Base-by-base conservation (phyloP, 1,140 invertebrate genomes). In the Achroia grisella region DNA sequence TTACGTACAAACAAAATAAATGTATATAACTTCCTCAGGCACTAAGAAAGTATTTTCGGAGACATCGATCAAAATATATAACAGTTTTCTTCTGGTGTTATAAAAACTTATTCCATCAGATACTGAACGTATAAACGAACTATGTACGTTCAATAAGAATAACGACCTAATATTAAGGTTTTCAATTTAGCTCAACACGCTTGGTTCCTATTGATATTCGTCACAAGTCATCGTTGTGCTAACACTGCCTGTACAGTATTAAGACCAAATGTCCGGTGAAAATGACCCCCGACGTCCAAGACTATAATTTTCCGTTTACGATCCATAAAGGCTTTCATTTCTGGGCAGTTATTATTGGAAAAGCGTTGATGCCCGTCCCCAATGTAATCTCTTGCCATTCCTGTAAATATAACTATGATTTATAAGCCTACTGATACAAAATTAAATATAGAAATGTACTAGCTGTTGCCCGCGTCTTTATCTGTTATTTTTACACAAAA, bases 241-340 rank as follows among this genome's bases (percentile, higher is more conserved):
- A 23, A 37, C 35, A 37, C n/a, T 17, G 13, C 35, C 35, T 35
- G 12, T 40, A 4, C 46, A 23, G 48, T 52, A 56, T 44, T 44
- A 39, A 43, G 49, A 45, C 37, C 49, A 52, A 55, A 48, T 39
- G 36, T 57, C 35, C 39, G 9, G 50, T 59, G 45, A 53, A 54
- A 58, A 55, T 55, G 52, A 53, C 52, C 62, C 32, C 35, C 33
- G 34, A 32, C 35, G 43, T 13, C 34, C 31, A 35, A 44, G 44
- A 52, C 57, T 45, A 62, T 70, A 62, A 69, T 60, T 62, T 60
- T 59, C 55, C 59, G 61, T 70, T 70, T 70, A 65, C 55, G 59
- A 54, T 36, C 66, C 51, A 70, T 70, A 70, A 70, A 65, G 57
- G 55, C 59, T 58, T 56, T 65, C 54, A 62, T 59, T 58, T 57